Evolutionary conservation across 2,888 invertebrate genomes (phyloP), one percentile per base, ranked within the genome.

Genomic region (Dermolepida albohirtum): DNA sequence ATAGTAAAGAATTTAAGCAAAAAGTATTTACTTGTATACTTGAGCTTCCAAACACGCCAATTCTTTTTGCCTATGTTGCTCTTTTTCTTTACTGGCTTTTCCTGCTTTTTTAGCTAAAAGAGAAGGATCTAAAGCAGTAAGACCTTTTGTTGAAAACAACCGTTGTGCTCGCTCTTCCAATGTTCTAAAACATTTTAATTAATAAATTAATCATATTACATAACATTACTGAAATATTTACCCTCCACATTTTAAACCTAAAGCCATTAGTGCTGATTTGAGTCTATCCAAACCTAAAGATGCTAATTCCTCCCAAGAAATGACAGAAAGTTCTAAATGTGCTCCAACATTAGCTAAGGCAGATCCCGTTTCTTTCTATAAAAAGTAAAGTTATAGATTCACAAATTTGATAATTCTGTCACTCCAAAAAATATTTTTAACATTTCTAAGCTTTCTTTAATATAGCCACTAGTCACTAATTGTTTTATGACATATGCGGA

Each of bases 191-290:
- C n/a, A 41, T n/a, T n/a, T n/a, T n/a, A n/a, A n/a, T n/a, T 1
- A 39, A 14, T 44, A 22, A 51, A 55, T 10, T 34, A 17, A n/a
- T n/a, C n/a, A n/a, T n/a, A n/a, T n/a, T 52, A 12, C 34, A 52
- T 29, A 12, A 64, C 2, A 52, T 39, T 55, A 51, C 44, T 22
- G 22, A 17, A 7, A 22, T 75, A 80, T 80, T 79, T n/a, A 89
- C 88, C 98, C 99, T 66, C 99, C 99, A 84, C 99, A 99, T 84
- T 99, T 99, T 1, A 99, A 86, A 0, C 97, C 96, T 14, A 99
- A 85, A 5, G 98, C 98, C 91, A 98, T 94, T 11, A 98, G 85
- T 0, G 98, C 98, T 0, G 97, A 97, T 83, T 99, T 99, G 41
- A 99, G 87, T 79, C 99, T 90, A 86, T 99, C 99, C 74, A 98